phyloP scores from a whole-genome alignment of 2,797 vertebrate species.

The Alectoris magna region DNA sequence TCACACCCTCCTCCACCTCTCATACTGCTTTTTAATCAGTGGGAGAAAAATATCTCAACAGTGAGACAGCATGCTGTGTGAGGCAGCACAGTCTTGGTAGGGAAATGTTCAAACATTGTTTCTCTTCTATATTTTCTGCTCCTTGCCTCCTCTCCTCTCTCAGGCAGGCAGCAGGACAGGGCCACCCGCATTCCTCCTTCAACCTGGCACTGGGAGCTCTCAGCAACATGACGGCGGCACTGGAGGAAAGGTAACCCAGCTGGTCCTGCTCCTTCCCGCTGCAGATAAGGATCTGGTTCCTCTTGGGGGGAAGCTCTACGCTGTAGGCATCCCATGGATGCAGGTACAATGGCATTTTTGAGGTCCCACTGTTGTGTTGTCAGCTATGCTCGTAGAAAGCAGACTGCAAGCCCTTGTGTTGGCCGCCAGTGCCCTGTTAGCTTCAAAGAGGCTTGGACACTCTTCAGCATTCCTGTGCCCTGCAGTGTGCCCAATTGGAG shows the following conservation, averaged over 20 bases:
- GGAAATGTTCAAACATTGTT: neutral
- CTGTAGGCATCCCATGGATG: accelerated
- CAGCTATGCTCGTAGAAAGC: neutral
- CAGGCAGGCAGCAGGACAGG: conserved; percentile 61
- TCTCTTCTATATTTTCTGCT: neutral
- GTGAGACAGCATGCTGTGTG: accelerated
- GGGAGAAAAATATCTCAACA: neutral
- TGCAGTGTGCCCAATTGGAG: neutral
- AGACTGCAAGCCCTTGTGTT: neutral
- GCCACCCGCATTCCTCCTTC: conserved; percentile 70
- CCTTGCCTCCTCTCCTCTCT: neutral
- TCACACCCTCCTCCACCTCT: neutral
- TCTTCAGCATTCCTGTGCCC: neutral
- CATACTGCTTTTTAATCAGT: neutral
- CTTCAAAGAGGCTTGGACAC: neutral
- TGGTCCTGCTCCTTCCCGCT: neutral
- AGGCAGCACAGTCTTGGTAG: neutral
- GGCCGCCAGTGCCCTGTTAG: neutral
- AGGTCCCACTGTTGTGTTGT: neutral
- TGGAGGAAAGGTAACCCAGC: conserved; percentile 47
- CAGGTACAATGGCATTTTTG: neutral
- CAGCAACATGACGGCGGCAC: conserved; percentile 22
- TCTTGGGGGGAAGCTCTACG: neutral
- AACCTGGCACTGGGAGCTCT: conserved; percentile 56
- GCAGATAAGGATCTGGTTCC: neutral